phyloP scores from a whole-genome alignment of 2,888 invertebrate genomes.

The Himalopsyche anomala region DNA sequence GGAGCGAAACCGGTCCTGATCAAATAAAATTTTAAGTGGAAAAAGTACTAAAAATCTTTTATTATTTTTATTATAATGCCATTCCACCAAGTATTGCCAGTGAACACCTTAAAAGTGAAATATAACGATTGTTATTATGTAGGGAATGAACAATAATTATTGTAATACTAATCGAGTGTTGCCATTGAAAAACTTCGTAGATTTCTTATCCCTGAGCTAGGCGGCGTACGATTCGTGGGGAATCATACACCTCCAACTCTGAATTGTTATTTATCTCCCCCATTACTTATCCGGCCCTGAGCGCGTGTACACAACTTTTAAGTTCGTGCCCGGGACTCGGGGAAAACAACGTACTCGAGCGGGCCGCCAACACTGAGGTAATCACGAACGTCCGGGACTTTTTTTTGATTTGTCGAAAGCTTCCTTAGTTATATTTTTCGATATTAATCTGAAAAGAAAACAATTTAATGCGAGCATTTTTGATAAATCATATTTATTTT shows the following conservation, averaged over 20 bases:
- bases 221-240: neutral
- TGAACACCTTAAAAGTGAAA: too few species aligned
- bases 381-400: conserved; percentile 29
- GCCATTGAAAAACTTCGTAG: neutral
- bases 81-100: too few species aligned
- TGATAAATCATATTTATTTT: conserved; percentile 4
- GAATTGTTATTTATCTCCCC: conserved; percentile 60
- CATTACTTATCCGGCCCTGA: conserved; percentile 54
- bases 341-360: conserved; percentile 26
- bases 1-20: too few species aligned
- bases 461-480: neutral
- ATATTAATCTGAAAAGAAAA: conserved; percentile 7
- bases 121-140: too few species aligned
- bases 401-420: conserved; percentile 14
- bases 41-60: too few species aligned
- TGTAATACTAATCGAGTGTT: too few species aligned
- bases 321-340: conserved; percentile 45
- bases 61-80: too few species aligned
- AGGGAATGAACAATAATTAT: too few species aligned
- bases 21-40: too few species aligned
- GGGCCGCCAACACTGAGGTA: neutral
- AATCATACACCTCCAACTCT: conserved; percentile 44
- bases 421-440: neutral
- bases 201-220: conserved; percentile 8
- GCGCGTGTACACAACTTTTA: conserved; percentile 42